Base-by-base conservation (phyloP, 1,140 invertebrate species). In the Bradynema listronoti region DNA sequence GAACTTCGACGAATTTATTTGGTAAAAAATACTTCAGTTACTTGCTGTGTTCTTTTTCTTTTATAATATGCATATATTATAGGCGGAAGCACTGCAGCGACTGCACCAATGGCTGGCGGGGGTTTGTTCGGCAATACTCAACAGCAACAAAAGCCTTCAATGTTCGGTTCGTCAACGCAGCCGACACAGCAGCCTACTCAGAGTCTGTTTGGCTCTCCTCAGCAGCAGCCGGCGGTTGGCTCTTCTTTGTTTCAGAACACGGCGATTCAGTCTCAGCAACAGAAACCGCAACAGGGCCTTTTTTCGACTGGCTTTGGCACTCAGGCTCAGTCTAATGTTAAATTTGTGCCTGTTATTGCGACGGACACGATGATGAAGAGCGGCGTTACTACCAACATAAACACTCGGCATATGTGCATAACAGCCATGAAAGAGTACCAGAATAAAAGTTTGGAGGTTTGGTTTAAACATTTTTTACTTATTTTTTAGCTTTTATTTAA, bases 341-440 rank as follows among this genome's bases (percentile, higher is more conserved):
- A 63, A 65, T 65, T 65, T 54, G 57, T 43, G n/a, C 53, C 63
- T 0, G 53, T 54, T 16, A 41, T 30, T 27, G 63, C 34, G 5
- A 58, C 14, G 19, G 63, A 65, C 22, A 55, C 55, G 2, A 65
- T 65, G 63, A 36, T 65, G 39, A 29, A 42, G n/a, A 65, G 66
- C 14, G 55, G 55, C 14, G 39, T 49, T 7, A 27, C 33, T 4
- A 49, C 25, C 24, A 45, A 65, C 22, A 62, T 67, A 6, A 51
- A 32, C n/a, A 65, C 63, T 2, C 56, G 59, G 29, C 65, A 65
- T 24, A 52, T 65, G 54, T 65, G 63, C 16, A 65, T 65, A 4
- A 58, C 66, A n/a, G 50, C 63, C 2, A 65, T 65, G 63, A 56
- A 66, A 19, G 41, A 65, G 9, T 68, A 61, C 41, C 53, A 65